phyloP scores from a whole-genome alignment of 1,140 invertebrate species.

The Drosophila azteca region DNA sequence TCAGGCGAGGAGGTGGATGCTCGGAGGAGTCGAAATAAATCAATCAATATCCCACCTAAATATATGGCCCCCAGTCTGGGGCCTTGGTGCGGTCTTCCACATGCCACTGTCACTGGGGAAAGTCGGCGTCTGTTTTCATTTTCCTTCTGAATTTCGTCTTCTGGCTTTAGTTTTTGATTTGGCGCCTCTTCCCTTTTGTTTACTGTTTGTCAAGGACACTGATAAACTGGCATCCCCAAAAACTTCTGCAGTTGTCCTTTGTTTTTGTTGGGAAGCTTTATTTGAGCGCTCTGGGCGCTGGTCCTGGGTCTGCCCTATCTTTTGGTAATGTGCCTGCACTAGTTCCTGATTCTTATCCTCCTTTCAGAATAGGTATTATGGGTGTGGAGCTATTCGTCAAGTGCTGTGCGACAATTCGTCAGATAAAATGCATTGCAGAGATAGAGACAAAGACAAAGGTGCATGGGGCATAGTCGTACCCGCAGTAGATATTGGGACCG shows the following conservation, averaged over 20 bases:
- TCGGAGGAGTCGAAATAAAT: constrained; percentile 39
- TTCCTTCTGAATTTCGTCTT: constrained; percentile 4
- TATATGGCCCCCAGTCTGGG: constrained; percentile 11
- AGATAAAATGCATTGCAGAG: constrained; percentile 35
- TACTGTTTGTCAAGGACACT: constrained; percentile 37
- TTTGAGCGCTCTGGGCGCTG: constrained; percentile 1
- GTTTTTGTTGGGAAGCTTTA: constrained; percentile 36
- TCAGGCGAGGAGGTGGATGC: no score
- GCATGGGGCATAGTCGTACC: constrained; percentile 3
- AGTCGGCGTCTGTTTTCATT: constrained; percentile 1
- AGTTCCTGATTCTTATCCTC: no score
- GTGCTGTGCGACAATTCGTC: constrained; percentile 28
- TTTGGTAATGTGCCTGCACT: no score
- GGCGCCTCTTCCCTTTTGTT: constrained; percentile 4
- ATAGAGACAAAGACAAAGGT: not conserved
- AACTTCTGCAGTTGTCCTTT: constrained; percentile 53
- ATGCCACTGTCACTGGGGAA: constrained; percentile 4
- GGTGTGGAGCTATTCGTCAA: constrained; percentile 4
- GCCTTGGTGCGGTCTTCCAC: not conserved
- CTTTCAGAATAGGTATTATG: constrained; percentile 14
- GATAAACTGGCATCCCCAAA: constrained; percentile 54
- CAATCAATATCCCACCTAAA: constrained; percentile 59
- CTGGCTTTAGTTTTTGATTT: constrained; percentile 2
- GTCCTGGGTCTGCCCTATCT: not conserved
- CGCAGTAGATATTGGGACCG: not conserved